These are phyloP conservation scores for Apostichopus leukothele DNA, from an alignment of 53 echinoderm and acorn worm species.

Conservation along the genomic window DNA sequence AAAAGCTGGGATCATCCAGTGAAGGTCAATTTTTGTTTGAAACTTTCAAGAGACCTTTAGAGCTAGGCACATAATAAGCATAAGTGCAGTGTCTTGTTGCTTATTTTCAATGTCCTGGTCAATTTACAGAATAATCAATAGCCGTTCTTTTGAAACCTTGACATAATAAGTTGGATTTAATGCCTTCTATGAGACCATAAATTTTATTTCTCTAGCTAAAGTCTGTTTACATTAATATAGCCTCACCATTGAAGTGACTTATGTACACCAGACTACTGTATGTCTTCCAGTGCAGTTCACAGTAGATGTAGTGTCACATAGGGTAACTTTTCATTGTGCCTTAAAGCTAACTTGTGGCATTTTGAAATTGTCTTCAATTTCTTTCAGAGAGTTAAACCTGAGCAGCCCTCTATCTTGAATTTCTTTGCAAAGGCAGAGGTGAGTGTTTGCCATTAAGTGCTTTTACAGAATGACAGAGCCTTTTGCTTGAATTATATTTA, in stretches of 20 bases:
- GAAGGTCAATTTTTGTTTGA: not conserved
- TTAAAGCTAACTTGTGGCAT: not conserved
- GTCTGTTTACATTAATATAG: not conserved
- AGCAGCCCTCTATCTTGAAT: not conserved
- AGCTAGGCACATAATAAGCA: not conserved
- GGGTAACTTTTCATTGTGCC: not conserved
- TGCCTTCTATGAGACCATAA: not conserved
- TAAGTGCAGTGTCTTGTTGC: not conserved
- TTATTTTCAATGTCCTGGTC: not conserved
- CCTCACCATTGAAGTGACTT: not conserved
- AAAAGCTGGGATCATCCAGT: not conserved
- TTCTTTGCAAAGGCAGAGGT: slow-evolving; percentile 23
- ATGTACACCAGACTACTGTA: not conserved
- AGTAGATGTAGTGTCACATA: not conserved
- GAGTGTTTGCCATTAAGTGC: not conserved
- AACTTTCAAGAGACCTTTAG: not conserved
- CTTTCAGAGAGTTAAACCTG: not conserved
- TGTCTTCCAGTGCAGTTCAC: not conserved
- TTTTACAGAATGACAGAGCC: not conserved
- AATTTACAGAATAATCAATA: not conserved
- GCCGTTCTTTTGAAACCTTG: not conserved
- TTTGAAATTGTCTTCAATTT: not conserved
- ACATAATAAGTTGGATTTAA: not conserved
- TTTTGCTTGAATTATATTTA: not conserved
- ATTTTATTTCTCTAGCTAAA: not conserved